Evolutionary conservation across 2,797 vertebrate species (phyloP).

Genomic region (Macroramphosus scolopax): DNA sequence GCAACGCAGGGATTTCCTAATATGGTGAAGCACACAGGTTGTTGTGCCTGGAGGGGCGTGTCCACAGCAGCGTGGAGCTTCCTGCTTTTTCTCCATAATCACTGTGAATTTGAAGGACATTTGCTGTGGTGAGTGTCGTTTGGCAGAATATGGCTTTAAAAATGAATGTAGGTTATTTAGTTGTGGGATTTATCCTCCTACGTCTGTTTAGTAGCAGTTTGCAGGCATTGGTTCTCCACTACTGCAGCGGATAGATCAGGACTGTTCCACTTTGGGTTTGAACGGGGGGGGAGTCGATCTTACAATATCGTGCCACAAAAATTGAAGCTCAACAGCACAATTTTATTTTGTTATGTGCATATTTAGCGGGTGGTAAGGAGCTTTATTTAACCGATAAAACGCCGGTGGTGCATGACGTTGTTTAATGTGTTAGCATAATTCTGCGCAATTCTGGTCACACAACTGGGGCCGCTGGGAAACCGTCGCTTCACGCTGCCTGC

Average conservation of each 20-base stretch:
- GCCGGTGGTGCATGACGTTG: constrained; percentile 1
- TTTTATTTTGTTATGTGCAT: constrained; percentile 17
- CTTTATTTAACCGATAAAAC: constrained; percentile 6
- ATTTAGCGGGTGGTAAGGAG: constrained; percentile 10
- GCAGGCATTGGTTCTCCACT: constrained; percentile 20
- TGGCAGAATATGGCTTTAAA: constrained; percentile 10
- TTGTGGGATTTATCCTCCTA: constrained; percentile 4
- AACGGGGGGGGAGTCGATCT: constrained; percentile 48
- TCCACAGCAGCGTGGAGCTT: constrained; percentile 44
- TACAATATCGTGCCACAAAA: constrained; percentile 44
- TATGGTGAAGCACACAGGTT: constrained; percentile 67
- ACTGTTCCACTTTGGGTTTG: constrained; percentile 65
- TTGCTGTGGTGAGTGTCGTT: constrained; percentile 17
- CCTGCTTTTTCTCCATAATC: constrained; percentile 23
- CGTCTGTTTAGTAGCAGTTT: constrained; percentile 4
- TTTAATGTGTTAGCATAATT: constrained; percentile 8
- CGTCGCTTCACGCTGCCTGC: constrained; percentile 32
- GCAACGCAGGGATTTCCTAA: constrained; percentile 78
- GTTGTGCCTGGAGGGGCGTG: constrained; percentile 62
- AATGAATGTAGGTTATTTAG: not conserved
- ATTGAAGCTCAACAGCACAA: constrained; percentile 16
- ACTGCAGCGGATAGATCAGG: constrained; percentile 70
- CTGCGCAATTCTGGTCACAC: constrained; percentile 22
- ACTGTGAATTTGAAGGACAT: constrained; percentile 3
- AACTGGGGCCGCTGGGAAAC: constrained; percentile 18